Base-by-base conservation (phyloP, 1,140 invertebrate species). In the Hyles vespertilio region DNA sequence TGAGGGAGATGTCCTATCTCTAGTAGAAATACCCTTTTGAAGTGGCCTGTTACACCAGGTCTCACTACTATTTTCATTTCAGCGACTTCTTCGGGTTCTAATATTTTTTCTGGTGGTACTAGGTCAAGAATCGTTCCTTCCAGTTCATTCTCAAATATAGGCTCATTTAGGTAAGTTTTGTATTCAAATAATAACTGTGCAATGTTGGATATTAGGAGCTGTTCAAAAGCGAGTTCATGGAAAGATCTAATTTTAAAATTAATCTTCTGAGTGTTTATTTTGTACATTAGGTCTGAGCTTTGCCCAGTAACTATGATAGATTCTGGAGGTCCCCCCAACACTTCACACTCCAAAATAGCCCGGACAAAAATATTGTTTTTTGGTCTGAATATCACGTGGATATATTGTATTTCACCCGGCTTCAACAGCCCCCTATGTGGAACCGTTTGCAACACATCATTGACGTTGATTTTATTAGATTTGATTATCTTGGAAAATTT, bases 221-320 rank as follows among this genome's bases (percentile, higher is more conserved):
- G 55, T 75, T 87, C 77, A 22, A 64, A 59, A n/a, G 83, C 81
- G 51, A 74, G 70, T 57, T 87, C 80, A 56, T 89, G 77, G 70
- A 82, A 89, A 33, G 83, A 83, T 61, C 80, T 79, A 59, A 86
- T 89, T 79, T 84, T 85, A 51, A 86, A 87, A 64, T 87, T 87
- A 11, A 87, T 51, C 63, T 67, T 81, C 51, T 70, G 60, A 5
- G 75, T 67, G 51, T 75, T 85, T 36, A 87, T 69, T 58, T 69
- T 67, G 55, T 84, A 89, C 54, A 77, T 76, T 50, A 89, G 68
- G 59, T 84, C 77, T 8, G 81, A 84, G 65, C 83, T 85, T 71
- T 79, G 73, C 10, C 84, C 86, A n/a, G 72, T 78, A 3, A 89
- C 65, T 33, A 63, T 54, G 44, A 87, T 72, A 6, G 67, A 64